Base-by-base conservation (phyloP, 2,797 vertebrate species). In the Urophycis tenuis region DNA sequence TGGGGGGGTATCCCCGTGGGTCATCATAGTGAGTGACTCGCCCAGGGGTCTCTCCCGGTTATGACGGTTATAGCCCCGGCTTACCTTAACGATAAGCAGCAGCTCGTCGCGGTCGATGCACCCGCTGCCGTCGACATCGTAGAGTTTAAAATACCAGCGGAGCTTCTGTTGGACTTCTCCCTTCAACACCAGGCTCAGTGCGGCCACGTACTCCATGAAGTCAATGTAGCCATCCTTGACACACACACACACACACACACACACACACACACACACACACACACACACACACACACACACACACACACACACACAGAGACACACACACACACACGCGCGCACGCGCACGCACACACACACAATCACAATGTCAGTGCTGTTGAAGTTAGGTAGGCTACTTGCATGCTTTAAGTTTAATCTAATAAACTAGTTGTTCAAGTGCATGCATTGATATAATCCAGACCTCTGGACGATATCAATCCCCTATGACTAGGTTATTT, bases 121-220 rank as follows among this genome's bases (percentile, higher is more conserved):
- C 81, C 95, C 93, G 0, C 94, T 95, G 15, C 94, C 89, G 3
- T 95, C 93, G 7, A 94, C 89, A 33, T 95, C 94, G 22, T 93
- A 95, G 3, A 95, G 91, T 77, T 95, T 95, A 75, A 95, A 95
- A 82, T 95, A 95, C 94, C 94, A 95, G 14, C 93, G 91, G 35
- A 95, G 78, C 69, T 95, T 95, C 90, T 95, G 93, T 80, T 95
- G 91, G 85, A 95, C 94, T 72, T 91, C 93, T 15, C 92, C 94
- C 9, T 92, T 92, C 41, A 95, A 88, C 76, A 96, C 93, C 0
- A 95, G 91, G 82, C 94, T 95, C 80, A 95, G 92, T 14, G 94
- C 95, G 0, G 94, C 94, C 11, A 95, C 93, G 0, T 95, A 95
- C 80, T 95, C 94, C 94, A 96, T 95, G 86, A 95, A 95, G 78